phyloP scores from a whole-genome alignment of 2,797 vertebrate species.

The Xyrichtys novacula region DNA sequence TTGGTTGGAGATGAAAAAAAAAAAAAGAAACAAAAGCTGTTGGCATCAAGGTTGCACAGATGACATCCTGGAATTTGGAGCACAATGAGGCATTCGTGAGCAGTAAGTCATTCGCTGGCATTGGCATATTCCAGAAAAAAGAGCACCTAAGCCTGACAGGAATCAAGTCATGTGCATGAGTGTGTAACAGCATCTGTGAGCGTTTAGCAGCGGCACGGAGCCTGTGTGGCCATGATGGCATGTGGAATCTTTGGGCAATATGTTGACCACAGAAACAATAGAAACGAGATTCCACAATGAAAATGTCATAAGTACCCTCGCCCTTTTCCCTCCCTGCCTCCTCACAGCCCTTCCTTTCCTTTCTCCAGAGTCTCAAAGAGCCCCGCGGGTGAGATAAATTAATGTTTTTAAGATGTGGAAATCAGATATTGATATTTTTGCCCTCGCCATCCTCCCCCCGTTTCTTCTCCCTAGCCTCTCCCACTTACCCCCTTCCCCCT shows the following conservation, averaged over 20 bases:
- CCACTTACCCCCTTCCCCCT: constrained; percentile 53
- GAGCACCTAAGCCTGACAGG: constrained; percentile 60
- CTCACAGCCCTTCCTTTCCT: constrained; percentile 61
- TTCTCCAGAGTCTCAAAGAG: constrained; percentile 74
- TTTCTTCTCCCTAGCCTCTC: constrained; percentile 70
- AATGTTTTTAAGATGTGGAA: constrained; percentile 88
- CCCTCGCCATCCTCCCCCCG: constrained; percentile 87
- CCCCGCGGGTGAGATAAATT: constrained; percentile 82
- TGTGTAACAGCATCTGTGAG: constrained; percentile 77
- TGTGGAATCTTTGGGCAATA: constrained; percentile 80
- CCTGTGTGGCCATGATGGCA: constrained; percentile 80
- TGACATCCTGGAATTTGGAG: constrained; percentile 78
- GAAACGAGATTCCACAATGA: constrained; percentile 81
- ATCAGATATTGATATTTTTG: constrained; percentile 91
- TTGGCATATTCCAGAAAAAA: constrained; percentile 63
- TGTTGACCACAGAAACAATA: constrained; percentile 82
- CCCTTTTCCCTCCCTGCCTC: constrained; percentile 51
- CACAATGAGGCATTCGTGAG: constrained; percentile 64
- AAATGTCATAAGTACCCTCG: constrained; percentile 80
- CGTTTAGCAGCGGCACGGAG: constrained; percentile 69
- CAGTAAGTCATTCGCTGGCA: constrained; percentile 69
- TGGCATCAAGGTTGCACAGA: constrained; percentile 70
- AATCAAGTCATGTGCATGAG: constrained; percentile 74
- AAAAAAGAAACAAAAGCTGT: constrained; percentile 13
- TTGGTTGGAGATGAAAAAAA: constrained; percentile 37